Evolutionary conservation across 2,888 invertebrate species (phyloP), one percentile per base, ranked within the genome.

Genomic region (Sphaeridia pumilis): DNA sequence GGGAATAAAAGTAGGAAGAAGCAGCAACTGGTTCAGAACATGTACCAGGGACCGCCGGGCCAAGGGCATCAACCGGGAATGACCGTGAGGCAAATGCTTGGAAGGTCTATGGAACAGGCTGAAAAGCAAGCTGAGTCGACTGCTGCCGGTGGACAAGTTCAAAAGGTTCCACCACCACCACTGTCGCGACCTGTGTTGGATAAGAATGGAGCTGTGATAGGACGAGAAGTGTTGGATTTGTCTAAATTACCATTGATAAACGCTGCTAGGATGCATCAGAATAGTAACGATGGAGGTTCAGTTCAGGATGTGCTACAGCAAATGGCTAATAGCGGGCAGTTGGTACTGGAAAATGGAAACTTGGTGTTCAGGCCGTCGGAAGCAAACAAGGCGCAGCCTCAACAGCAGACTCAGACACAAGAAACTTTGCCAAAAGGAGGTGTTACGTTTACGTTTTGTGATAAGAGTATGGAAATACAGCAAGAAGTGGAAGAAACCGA

Each of bases 231-330:
- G 14, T n/a, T 46, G 46, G 28, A 17, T 20, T 31, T 28, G 46
- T 31, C 12, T 21, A n/a, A 10, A 31, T 27, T 7, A 10, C 31
- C 31, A 10, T 31, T 31, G 31, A n/a, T n/a, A n/a, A n/a, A n/a
- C n/a, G n/a, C n/a, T n/a, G n/a, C n/a, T n/a, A n/a, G n/a, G n/a
- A n/a, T n/a, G n/a, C n/a, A n/a, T n/a, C n/a, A n/a, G n/a, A 14
- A 14, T 17, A 12, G 7, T 5, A 12, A 12, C 17, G 20, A 7
- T 14, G 38, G 17, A 14, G 35, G 10, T 4, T 47, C 47, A 4
- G 47, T 47, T 17, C 54, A 49, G 25, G 52, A 60, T 42, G 54
- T 62, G 10, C 52, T 62, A 25, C 49, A 57, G 12, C 47, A 50
- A 25, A 53, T 60, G 45, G 52, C 58, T 10, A 35, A 54, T n/a